A percentile compares a stretch with the other conserved stretches of the same genome.
Conservation (phyloP, 2,797 vertebrate genomes). For the Nothura maculosa region DNA sequence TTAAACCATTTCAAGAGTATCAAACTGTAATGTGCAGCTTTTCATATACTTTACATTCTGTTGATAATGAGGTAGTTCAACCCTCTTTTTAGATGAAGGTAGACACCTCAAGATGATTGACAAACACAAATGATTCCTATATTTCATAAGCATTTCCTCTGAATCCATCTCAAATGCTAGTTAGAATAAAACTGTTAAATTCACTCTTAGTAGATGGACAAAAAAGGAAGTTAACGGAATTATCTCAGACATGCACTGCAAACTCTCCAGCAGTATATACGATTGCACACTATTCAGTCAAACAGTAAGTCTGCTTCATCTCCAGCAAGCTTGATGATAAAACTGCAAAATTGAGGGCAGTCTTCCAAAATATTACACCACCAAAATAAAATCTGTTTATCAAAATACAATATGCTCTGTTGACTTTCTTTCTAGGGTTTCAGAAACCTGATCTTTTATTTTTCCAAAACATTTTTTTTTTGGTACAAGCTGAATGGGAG, state of each 20-base stretch:
- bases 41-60: not conserved
- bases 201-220: not conserved
- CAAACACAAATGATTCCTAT: not conserved
- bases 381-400: not conserved
- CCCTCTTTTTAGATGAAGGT: not conserved
- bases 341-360: not conserved
- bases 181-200: not conserved
- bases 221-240: not conserved
- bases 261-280: not conserved
- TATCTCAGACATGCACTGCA: not conserved
- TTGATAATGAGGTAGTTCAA: not conserved
- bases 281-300: not conserved
- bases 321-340: not conserved
- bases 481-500: not conserved
- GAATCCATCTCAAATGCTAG: not conserved
- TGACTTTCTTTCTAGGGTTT: not conserved
- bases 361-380: too few relatives aligned
- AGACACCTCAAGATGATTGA: not conserved
- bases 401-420: not conserved
- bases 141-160: not conserved
- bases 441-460: not conserved
- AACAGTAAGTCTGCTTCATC: not conserved
- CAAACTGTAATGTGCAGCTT: not conserved
- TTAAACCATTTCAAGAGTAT: not conserved
- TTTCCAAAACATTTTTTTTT: not conserved